Base-by-base conservation (phyloP, 2,888 invertebrate genomes). In the Mylabris sibirica region DNA sequence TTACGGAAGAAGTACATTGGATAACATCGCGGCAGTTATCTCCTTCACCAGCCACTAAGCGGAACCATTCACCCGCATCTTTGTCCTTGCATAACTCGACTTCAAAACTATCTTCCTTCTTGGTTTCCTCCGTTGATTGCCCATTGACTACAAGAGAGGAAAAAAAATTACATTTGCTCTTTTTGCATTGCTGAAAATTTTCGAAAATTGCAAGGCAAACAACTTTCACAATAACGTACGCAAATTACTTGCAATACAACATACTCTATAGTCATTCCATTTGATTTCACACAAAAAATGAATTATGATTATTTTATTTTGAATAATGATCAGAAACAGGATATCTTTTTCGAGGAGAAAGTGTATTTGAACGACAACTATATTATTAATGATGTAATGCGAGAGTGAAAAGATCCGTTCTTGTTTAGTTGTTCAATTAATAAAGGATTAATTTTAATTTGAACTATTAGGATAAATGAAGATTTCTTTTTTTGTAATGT, bases 21-120 rank as follows among this genome's bases (percentile, higher is more conserved):
- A 96, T 96, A 84, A 96, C 96, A 87, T 96, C 96, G 85, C 96
- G 93, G 86, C 96, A 97, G 85, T 93, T 94, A 87, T 96, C 96
- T 80, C 94, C 95, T 79, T 96, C 95, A 79, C 94, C 95, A 72
- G 94, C 91, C 72, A 94, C 93, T 83, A 96, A 88, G 82, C 96
- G 91, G 89, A 97, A 96, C 96, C 96, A 96, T 87, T 96, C 96
- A 74, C 96, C 96, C 64, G 96, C 96, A 87, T 95, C 96, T 88
- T 95, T 96, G 88, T 95, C 95, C 88, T 95, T 95, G 88, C 96
- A 96, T 78, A 97, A 89, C 86, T 95, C 96, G 82, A 88, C 90
- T 86, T 96, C 95, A 86, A 94, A 93, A 85, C 92, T 93, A 80
- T 95, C 95, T 80, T 94, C 94, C 87, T 94, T 94, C 86, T 94